These are phyloP conservation scores for Ormia ochracea DNA, from an alignment of 2,888 invertebrate species.

Conservation along the genomic window DNA sequence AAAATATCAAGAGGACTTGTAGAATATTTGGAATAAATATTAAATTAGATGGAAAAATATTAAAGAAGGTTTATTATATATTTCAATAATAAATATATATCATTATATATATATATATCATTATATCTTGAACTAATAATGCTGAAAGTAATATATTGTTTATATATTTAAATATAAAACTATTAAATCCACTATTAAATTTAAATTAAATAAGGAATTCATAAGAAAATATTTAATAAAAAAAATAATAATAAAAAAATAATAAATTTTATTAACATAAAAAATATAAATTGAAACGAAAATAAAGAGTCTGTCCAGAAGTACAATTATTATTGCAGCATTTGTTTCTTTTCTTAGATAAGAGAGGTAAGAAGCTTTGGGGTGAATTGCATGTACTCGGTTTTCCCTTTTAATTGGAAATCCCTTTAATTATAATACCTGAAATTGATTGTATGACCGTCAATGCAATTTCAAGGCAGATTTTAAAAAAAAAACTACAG, in stretches of 20 bases:
- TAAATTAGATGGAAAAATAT: not conserved
- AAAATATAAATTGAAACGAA: not conserved
- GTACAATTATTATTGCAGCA: too few relatives aligned
- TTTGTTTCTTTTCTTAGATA: too few relatives aligned
- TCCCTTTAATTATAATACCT: too few relatives aligned
- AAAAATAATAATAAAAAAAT: not conserved
- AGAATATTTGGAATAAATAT: not conserved
- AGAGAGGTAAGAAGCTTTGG: too few relatives aligned
- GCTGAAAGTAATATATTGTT: not conserved
- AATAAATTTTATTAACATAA: too few relatives aligned
- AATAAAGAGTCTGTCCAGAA: too few relatives aligned
- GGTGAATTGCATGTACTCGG: too few relatives aligned
- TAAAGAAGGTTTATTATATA: not conserved
- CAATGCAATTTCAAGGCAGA: too few relatives aligned
- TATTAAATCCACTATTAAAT: not conserved
- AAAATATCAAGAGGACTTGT: slow-evolving; percentile 30
- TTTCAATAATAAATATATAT: slow-evolving; percentile 1
- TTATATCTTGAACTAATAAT: not conserved
- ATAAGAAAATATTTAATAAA: not conserved
- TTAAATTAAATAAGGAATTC: not conserved
- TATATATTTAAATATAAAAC: not conserved
- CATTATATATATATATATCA: not conserved
- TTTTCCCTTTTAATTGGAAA: too few relatives aligned
- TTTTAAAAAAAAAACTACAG: too few relatives aligned
- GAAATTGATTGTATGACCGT: too few relatives aligned